These are phyloP conservation scores for Hymenopus coronatus DNA, from an alignment of 2,888 invertebrate species.

Conservation along the genomic window DNA sequence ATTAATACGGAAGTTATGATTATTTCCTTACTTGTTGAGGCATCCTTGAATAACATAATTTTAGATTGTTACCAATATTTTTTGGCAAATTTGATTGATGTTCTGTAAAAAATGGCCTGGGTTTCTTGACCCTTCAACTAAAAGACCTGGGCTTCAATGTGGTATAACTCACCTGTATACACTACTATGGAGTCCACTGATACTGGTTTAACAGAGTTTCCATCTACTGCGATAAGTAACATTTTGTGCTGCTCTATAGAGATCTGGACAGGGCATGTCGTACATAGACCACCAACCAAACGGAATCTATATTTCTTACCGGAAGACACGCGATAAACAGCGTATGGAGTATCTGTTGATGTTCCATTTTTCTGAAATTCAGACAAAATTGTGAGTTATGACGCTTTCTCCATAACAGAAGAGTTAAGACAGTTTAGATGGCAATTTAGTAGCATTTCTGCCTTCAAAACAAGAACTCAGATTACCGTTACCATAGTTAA, in stretches of 20 bases:
- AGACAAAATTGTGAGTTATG: background rate
- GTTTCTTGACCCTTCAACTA: too few species aligned
- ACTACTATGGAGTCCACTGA: constrained; percentile 40
- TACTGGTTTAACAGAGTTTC: constrained; percentile 40
- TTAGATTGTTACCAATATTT: too few species aligned
- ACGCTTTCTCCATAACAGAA: background rate
- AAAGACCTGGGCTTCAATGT: too few species aligned
- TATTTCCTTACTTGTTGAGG: too few species aligned
- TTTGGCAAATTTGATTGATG: too few species aligned
- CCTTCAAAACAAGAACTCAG: too few species aligned
- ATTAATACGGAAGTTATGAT: too few species aligned
- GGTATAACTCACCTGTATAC: constrained; percentile 18
- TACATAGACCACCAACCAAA: constrained; percentile 43
- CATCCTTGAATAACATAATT: too few species aligned
- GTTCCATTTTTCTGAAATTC: background rate
- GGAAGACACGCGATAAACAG: constrained; percentile 38
- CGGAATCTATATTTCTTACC: constrained; percentile 46
- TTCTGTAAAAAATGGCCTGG: too few species aligned
- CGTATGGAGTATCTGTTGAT: background rate
- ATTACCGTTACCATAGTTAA: too few species aligned
- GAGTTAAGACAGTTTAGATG: too few species aligned
- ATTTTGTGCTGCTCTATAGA: constrained; percentile 43
- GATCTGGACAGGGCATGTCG: constrained; percentile 44
- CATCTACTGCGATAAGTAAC: constrained; percentile 44
- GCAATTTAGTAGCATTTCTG: too few species aligned